Conservation (phyloP, 1,140 invertebrate genomes). For the Metopolophium dirhodum region DNA sequence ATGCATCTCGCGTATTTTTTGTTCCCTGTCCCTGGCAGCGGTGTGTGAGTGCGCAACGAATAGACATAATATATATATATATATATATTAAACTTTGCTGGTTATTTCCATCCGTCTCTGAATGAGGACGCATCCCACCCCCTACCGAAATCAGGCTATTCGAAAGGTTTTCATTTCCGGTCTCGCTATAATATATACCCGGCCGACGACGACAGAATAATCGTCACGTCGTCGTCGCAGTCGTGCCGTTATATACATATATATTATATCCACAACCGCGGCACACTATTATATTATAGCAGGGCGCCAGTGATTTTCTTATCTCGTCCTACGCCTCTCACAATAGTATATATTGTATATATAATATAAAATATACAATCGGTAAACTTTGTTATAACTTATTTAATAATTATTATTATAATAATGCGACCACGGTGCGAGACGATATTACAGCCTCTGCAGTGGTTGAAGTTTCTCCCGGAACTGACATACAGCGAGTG, state of each 20-base stretch:
- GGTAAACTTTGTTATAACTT: constrained; percentile 16
- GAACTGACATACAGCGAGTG: neutral
- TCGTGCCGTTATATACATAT: neutral
- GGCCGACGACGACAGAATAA: neutral
- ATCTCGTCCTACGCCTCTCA: neutral
- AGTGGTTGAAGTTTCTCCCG: neutral
- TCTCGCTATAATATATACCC: neutral
- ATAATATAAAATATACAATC: neutral
- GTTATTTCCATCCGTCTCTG: neutral
- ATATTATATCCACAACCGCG: neutral
- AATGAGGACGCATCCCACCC: neutral
- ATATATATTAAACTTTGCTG: neutral
- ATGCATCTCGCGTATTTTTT: neutral
- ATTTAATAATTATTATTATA: constrained; percentile 3
- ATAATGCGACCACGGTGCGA: neutral
- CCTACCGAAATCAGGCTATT: neutral
- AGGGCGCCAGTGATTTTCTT: neutral
- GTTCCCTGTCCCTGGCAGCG: neutral
- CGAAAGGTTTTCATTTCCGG: constrained; percentile 8
- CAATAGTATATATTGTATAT: neutral
- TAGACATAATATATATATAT: neutral
- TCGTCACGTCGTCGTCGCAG: neutral
- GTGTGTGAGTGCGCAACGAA: neutral
- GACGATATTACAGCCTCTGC: no score
- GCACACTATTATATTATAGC: neutral